phyloP scores from a whole-genome alignment of 2,797 vertebrate species.

The Glyptemys insculpta region DNA sequence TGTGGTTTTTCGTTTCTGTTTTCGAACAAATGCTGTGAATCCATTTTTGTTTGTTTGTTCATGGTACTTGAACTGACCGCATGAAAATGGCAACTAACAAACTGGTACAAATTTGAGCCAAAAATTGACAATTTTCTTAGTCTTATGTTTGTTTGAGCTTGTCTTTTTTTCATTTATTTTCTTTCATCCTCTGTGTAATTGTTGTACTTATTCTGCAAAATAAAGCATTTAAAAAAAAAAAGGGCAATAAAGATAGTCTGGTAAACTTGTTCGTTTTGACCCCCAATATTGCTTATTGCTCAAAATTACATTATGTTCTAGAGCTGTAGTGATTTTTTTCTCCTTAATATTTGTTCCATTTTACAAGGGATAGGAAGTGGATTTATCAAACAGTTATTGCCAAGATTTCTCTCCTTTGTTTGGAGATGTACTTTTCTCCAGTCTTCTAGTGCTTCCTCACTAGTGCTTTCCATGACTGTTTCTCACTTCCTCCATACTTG shows the following conservation, averaged over 20 bases:
- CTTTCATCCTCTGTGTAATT: neutral
- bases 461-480: neutral
- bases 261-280: neutral
- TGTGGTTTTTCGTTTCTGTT: too few relatives aligned
- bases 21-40: too few relatives aligned
- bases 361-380: neutral
- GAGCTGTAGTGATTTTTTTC: neutral
- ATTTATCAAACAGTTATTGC: neutral
- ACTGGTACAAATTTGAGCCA: too few relatives aligned
- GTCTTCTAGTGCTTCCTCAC: neutral
- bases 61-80: too few relatives aligned
- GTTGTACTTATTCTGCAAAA: slow-evolving; percentile 38
- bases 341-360: neutral
- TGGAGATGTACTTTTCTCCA: slow-evolving; percentile 11
- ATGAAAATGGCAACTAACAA: too few relatives aligned
- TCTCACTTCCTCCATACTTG: neutral
- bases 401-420: slow-evolving; percentile 22
- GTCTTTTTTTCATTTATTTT: neutral
- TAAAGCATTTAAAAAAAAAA: slow-evolving; percentile 10
- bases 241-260: neutral
- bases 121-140: too few relatives aligned
- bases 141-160: neutral
- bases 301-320: neutral
- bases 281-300: neutral
- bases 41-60: too few relatives aligned